Percentiles rank a stretch among this genome's conserved stretches.
Evolutionary conservation across 2,888 invertebrate species (phyloP).

Genomic region (Tachina lurida): DNA sequence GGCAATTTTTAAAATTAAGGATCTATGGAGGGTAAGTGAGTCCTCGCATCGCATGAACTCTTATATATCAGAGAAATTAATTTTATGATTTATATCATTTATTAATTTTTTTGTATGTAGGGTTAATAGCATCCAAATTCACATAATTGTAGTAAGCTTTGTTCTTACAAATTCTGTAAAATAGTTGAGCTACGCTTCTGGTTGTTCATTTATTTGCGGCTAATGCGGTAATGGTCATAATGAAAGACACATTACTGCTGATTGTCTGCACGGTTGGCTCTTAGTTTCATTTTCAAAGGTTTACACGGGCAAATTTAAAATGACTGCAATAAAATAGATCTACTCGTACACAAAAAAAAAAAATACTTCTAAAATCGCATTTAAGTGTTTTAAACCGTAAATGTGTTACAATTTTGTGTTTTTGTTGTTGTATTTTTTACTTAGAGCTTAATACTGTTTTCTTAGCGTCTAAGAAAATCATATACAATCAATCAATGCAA

Average conservation of each 20-base stretch:
- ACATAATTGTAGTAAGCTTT: no score
- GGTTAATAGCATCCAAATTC: no score
- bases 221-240: slow-evolving; percentile 19
- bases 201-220: not conserved
- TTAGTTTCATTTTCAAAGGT: not conserved
- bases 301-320: not conserved
- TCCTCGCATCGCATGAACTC: no score
- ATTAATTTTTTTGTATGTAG: no score
- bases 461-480: slow-evolving; percentile 57
- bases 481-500: slow-evolving; percentile 66
- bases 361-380: slow-evolving; percentile 26
- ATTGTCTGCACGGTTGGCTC: not conserved
- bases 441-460: slow-evolving; percentile 5
- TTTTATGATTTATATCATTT: no score
- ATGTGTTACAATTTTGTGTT: slow-evolving; percentile 57
- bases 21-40: no score
- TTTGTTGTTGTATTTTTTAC: not conserved
- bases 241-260: slow-evolving; percentile 49
- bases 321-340: slow-evolving; percentile 24
- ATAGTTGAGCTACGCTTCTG: slow-evolving; percentile 23
- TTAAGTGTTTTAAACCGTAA: slow-evolving; percentile 45
- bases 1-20: no score
- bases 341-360: slow-evolving; percentile 8
- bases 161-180: no score
- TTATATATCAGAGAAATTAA: no score